Percentiles rank a stretch among this genome's conserved stretches.
phyloP scores from a whole-genome alignment of 2,797 vertebrate species.

The Danio albolineatus region DNA sequence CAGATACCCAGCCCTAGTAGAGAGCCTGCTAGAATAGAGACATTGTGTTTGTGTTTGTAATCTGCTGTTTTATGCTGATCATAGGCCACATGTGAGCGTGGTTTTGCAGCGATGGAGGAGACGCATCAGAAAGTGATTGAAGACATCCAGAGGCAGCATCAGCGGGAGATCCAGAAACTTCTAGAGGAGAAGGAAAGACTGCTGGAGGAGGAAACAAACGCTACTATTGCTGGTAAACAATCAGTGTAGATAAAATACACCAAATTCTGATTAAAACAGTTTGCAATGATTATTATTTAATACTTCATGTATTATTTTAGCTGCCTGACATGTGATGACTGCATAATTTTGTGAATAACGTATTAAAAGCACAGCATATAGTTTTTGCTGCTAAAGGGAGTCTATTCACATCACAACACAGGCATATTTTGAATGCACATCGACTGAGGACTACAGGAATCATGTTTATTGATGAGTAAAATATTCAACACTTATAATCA shows the following conservation, averaged over 20 bases:
- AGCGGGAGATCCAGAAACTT: constrained; percentile 94
- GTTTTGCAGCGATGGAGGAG: constrained; percentile 97
- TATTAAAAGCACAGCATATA: background rate
- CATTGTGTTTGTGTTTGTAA: background rate
- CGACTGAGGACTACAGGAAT: too few species aligned
- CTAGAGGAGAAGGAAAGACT: constrained; percentile 94
- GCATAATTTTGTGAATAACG: background rate
- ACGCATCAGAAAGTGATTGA: constrained; percentile 96
- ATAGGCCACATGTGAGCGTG: constrained; percentile 96
- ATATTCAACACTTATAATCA: too few species aligned
- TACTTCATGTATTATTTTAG: background rate
- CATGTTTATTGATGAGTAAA: too few species aligned
- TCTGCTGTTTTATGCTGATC: constrained; percentile 10
- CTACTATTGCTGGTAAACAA: constrained; percentile 91
- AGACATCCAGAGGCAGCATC: constrained; percentile 95
- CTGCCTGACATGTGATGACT: background rate
- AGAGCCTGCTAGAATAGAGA: background rate
- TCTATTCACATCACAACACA: too few species aligned
- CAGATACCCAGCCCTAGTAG: background rate
- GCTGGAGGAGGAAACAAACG: constrained; percentile 94
- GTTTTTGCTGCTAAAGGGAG: too few species aligned
- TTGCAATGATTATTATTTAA: background rate
- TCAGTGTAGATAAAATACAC: background rate
- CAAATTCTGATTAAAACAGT: background rate
- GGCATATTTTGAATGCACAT: too few species aligned